Percentiles rank a stretch among this genome's conserved stretches.
phyloP scores from a whole-genome alignment of 2,113 vertebrate genomes.

The Crocuta crocuta region DNA sequence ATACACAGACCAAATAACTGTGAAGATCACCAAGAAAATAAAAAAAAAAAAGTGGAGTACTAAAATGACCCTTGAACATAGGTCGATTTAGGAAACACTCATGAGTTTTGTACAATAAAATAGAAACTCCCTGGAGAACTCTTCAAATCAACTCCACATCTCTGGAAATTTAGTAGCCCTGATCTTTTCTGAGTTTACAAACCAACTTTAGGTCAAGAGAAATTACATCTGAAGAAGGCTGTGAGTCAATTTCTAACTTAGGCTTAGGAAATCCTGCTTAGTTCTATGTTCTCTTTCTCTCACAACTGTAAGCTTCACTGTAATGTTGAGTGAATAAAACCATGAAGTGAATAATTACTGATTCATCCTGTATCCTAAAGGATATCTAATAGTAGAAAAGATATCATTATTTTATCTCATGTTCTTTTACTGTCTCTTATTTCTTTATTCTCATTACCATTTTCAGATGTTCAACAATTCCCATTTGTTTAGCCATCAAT shows the following conservation, averaged over 20 bases:
- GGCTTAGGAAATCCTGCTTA: neutral
- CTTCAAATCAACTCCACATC: neutral
- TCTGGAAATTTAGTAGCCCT: neutral
- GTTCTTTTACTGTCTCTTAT: neutral
- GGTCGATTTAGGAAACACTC: neutral
- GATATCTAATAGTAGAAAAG: neutral
- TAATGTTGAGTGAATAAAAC: neutral
- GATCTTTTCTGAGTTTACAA: neutral
- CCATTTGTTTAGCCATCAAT: neutral
- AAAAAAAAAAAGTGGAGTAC: neutral
- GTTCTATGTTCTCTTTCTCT: neutral
- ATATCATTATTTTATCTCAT: neutral
- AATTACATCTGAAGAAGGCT: constrained; percentile 1
- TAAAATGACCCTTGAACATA: neutral
- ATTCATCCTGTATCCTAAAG: neutral
- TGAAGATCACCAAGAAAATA: neutral
- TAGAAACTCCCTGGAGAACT: neutral
- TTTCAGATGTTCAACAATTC: neutral
- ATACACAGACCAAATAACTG: neutral
- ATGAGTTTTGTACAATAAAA: neutral
- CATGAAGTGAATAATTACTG: neutral
- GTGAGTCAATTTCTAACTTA: neutral
- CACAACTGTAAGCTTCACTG: neutral
- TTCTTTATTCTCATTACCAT: neutral
- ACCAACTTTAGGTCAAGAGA: constrained; percentile 33